Percentiles rank a stretch among this genome's conserved stretches.
phyloP scores from a whole-genome alignment of 2,113 vertebrate species.

The Archocentrus centrarchus region DNA sequence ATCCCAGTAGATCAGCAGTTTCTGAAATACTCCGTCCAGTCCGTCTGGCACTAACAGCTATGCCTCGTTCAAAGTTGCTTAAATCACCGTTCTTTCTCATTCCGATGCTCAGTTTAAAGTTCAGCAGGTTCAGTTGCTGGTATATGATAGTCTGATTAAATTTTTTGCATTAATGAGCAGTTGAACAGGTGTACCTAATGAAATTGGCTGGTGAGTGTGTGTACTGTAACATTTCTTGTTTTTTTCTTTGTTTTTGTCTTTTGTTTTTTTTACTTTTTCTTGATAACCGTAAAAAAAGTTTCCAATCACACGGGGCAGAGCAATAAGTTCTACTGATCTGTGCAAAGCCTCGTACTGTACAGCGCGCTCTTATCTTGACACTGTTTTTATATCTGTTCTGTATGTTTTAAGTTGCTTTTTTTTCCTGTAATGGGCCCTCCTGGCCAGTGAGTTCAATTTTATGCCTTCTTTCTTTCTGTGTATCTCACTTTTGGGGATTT shows the following conservation, averaged over 20 bases:
- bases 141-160: background rate
- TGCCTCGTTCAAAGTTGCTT: background rate
- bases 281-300: background rate
- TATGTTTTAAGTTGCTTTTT: constrained; percentile 44
- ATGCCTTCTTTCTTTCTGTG: constrained; percentile 48
- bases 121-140: no score
- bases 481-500: constrained; percentile 67
- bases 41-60: background rate
- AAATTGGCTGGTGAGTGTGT: no score
- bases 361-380: constrained; percentile 27
- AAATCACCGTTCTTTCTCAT: background rate
- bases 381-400: constrained; percentile 49
- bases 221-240: no score
- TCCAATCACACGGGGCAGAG: constrained; percentile 16
- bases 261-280: background rate
- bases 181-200: no score
- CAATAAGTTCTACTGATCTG: constrained; percentile 23
- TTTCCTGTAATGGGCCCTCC: constrained; percentile 26
- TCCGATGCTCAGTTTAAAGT: background rate
- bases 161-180: no score
- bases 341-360: background rate
- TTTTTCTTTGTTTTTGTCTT: no score
- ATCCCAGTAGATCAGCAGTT: background rate
- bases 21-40: background rate
- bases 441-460: constrained; percentile 36